Base-by-base conservation (phyloP, 2,888 invertebrate genomes). In the Malthinus flaveolus region DNA sequence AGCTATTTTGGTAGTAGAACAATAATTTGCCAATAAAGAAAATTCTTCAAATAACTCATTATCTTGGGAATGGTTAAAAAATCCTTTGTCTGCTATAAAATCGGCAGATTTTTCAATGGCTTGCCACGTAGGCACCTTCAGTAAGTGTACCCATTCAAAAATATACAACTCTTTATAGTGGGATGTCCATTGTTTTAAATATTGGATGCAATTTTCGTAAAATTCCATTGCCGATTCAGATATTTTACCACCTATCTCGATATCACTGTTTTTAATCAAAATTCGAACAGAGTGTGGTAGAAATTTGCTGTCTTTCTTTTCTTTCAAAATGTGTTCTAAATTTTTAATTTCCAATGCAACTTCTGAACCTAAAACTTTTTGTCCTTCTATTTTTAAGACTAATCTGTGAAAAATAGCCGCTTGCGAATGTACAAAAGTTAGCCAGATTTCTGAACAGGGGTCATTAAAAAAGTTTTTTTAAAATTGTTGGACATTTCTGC, bases 21-120 rank as follows among this genome's bases (percentile, higher is more conserved):
- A 52, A 58, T 61, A 61, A 48, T 67, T 71, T 13, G 53, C 65
- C 66, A 71, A 67, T 36, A 69, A 46, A 53, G 66, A 62, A 67
- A 65, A 66, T 54, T 71, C 67, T 49, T 70, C 68, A 64, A 71
- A 70, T n/a, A n/a, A n/a, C n/a, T n/a, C n/a, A n/a, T 36, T 67
- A 61, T 69, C 66, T 62, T 69, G 48, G 49, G 54, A 65, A 50
- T 64, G 46, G 61, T 64, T 48, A 66, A 66, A 61, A 64, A 55
- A 66, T 61, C 42, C 61, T 33, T 70, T 63, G 55, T 59, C 54
- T 62, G 65, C 68, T 47, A 69, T 60, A 59, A 67, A 31, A 64
- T 69, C 59, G 49, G 49, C 1, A 11, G 35, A 23, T 35, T 55
- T 61, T 50, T 62, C 54, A 50, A 59, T 47, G 50, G 67, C 66